A percentile compares a stretch with the other conserved stretches of the same genome.
These are phyloP conservation scores for Indicator maculatus DNA, from an alignment of 2,113 vertebrate species.

Conservation along the genomic window DNA sequence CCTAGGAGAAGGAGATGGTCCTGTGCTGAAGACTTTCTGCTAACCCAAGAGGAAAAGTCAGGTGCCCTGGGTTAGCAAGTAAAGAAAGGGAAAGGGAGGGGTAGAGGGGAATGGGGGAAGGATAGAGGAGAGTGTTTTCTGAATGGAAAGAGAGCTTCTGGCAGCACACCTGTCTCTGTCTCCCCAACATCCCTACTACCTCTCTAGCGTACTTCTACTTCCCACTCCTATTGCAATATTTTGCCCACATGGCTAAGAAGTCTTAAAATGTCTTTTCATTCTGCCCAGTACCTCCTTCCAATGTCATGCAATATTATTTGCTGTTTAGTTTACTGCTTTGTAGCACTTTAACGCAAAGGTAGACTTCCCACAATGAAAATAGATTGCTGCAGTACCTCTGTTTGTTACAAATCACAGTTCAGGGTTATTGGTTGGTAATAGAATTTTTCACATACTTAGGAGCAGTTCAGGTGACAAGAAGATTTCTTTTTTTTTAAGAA, in stretches of 20 bases:
- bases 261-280: background rate
- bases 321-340: background rate
- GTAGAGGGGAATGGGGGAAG: background rate
- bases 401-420: background rate
- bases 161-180: rapidly evolving
- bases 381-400: background rate
- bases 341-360: background rate
- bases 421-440: background rate
- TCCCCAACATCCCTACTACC: background rate
- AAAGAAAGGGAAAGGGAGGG: background rate
- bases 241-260: background rate
- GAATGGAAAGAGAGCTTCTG: background rate
- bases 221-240: background rate
- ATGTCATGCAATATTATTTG: background rate
- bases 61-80: background rate
- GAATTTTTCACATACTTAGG: background rate
- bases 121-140: background rate
- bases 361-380: background rate
- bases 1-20: background rate
- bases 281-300: background rate
- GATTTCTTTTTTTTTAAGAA: background rate
- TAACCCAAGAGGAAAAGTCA: background rate
- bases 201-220: background rate
- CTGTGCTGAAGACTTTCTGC: background rate
- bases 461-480: background rate